Evolutionary conservation across 2,797 vertebrate genomes (phyloP).

Genomic region (Helicolenus hilgendorfi): DNA sequence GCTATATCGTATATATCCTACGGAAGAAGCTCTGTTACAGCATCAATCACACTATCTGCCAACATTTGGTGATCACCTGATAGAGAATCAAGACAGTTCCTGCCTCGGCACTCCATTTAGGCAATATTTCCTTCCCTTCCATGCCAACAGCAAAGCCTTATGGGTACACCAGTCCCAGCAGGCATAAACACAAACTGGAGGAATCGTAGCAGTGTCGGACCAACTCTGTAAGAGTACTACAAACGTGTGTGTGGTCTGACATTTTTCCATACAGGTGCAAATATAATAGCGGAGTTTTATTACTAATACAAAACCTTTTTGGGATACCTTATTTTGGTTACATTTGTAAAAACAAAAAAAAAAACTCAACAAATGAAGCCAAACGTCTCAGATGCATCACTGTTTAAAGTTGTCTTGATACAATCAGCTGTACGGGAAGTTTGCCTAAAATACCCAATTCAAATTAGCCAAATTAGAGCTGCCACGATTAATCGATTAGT

Average conservation of each 20-base stretch:
- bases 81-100: conserved; percentile 12
- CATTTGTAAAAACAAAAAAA: no score
- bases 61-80: conserved; percentile 24
- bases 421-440: background rate
- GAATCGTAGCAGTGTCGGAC: background rate
- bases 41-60: background rate
- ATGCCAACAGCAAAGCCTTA: conserved; percentile 22
- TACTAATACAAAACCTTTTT: background rate
- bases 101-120: background rate
- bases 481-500: no score
- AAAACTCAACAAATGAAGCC: no score
- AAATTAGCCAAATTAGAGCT: background rate
- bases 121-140: background rate
- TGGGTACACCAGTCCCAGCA: conserved; percentile 6
- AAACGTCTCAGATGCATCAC: background rate
- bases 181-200: background rate
- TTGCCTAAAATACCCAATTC: background rate
- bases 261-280: background rate
- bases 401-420: background rate
- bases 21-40: background rate
- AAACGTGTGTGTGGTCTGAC: background rate
- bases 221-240: background rate
- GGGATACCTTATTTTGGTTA: background rate
- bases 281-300: background rate
- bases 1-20: background rate